Conservation (phyloP, 2,797 vertebrate species). For the Rachycentron canadum region DNA sequence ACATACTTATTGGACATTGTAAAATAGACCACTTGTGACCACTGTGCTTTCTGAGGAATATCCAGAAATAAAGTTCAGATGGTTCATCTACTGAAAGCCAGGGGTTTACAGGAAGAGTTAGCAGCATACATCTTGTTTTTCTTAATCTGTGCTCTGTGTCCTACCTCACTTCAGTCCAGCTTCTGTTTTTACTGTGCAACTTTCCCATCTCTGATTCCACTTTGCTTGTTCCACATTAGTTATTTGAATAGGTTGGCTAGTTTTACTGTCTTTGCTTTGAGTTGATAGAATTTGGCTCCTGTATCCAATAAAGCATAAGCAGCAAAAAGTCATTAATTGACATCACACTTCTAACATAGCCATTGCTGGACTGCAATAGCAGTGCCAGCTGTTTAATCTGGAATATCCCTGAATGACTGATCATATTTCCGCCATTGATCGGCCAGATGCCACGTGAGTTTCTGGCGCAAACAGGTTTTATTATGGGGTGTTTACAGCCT, state of each 20-base stretch:
- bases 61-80: not conserved
- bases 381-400: no score
- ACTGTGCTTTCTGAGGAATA: not conserved
- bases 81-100: not conserved
- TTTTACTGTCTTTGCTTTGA: not conserved
- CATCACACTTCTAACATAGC: not conserved
- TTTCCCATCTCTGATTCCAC: not conserved
- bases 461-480: no score
- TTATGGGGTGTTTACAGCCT: no score
- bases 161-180: not conserved
- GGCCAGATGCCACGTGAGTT: no score
- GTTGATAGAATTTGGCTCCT: not conserved
- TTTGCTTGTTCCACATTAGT: not conserved
- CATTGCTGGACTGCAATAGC: no score
- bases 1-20: slow-evolving; percentile 23
- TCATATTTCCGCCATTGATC: no score
- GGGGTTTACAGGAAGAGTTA: not conserved
- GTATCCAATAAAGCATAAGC: not conserved
- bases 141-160: not conserved
- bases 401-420: no score
- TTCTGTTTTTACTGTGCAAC: not conserved
- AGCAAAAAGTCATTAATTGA: not conserved
- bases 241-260: not conserved
- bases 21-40: slow-evolving; percentile 1
- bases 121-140: not conserved